Evolutionary conservation across 2,113 vertebrate species (phyloP).

Genomic region (Dryoscopus gambensis): DNA sequence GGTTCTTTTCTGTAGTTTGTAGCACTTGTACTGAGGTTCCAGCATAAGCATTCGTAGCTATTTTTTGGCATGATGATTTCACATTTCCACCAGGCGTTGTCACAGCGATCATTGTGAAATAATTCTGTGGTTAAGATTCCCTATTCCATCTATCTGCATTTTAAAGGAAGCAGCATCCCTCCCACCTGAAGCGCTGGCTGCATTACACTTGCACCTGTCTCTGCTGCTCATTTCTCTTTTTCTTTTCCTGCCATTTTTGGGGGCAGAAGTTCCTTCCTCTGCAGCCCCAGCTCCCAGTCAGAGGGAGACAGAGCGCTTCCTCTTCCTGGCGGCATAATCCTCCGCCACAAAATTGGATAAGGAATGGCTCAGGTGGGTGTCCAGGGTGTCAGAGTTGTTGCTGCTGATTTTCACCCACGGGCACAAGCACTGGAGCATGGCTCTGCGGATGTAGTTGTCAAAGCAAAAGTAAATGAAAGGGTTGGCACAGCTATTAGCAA

Average conservation of each 20-base stretch:
- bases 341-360: conserved; percentile 39
- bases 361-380: conserved; percentile 61
- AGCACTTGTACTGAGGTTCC: background rate
- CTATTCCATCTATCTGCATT: background rate
- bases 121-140: background rate
- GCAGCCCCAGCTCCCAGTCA: background rate
- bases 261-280: background rate
- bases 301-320: conserved; percentile 65
- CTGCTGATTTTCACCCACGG: conserved; percentile 47
- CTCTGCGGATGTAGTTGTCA: conserved; percentile 68
- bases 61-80: background rate
- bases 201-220: background rate
- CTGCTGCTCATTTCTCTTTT: background rate
- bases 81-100: background rate
- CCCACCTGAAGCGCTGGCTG: background rate
- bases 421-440: conserved; percentile 50
- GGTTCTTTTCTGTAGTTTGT: background rate
- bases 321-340: conserved; percentile 47
- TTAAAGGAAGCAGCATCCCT: background rate
- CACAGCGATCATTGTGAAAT: background rate
- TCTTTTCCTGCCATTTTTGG: background rate
- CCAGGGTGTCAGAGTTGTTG: conserved; percentile 56
- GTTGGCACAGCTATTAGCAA: conserved; percentile 78
- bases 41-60: background rate
- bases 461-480: conserved; percentile 77